Evolutionary conservation across 2,113 vertebrate genomes (phyloP).

Genomic region (Protobothrops flavoviridis): DNA sequence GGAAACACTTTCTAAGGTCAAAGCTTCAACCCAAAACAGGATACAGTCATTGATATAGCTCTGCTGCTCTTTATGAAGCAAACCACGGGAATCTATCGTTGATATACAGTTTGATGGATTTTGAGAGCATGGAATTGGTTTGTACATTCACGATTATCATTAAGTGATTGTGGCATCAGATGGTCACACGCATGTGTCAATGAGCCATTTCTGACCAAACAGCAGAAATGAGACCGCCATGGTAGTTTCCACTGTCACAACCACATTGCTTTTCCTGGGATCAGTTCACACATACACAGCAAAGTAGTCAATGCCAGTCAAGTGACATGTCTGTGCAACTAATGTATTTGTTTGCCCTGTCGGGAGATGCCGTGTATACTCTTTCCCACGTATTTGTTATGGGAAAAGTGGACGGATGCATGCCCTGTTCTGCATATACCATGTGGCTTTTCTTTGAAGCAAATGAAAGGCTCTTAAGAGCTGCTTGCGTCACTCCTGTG

Average conservation of each 20-base stretch:
- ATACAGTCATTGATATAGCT: neutral
- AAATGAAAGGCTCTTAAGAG: neutral
- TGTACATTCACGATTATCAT: neutral
- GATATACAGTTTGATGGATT: constrained; percentile 43
- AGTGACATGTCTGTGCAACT: neutral
- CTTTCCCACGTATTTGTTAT: neutral
- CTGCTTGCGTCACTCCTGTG: neutral
- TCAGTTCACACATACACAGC: neutral
- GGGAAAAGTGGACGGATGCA: neutral
- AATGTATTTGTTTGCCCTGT: neutral
- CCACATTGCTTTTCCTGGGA: neutral
- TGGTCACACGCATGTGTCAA: neutral
- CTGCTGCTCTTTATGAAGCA: constrained; percentile 2
- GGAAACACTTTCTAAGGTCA: neutral
- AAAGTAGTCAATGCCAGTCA: too few species aligned
- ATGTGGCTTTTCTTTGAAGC: neutral
- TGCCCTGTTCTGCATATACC: neutral
- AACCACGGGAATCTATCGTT: neutral
- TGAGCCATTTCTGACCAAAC: neutral
- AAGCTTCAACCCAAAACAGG: neutral
- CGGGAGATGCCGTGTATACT: neutral
- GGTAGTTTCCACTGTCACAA: neutral
- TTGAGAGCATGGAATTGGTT: neutral
- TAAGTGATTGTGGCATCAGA: neutral
- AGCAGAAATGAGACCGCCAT: neutral